Evolutionary conservation across 2,113 vertebrate genomes (phyloP).

Genomic region (Heteronetta atricapilla): DNA sequence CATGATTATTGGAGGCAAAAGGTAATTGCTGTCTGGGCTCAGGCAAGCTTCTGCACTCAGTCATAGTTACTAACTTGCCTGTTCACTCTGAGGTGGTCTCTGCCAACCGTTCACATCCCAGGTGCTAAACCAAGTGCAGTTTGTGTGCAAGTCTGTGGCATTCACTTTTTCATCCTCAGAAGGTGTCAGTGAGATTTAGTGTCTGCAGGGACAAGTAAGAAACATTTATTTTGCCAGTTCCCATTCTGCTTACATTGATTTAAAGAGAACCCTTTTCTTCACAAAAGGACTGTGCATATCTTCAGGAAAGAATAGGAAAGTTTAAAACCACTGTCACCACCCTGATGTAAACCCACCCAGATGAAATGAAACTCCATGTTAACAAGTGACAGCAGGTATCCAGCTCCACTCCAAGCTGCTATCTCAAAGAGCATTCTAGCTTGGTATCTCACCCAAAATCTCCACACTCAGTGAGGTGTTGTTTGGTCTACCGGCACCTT

Average conservation of each 20-base stretch:
- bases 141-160: not conserved
- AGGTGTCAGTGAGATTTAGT: not conserved
- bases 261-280: not conserved
- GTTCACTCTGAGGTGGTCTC: not conserved
- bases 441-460: not conserved
- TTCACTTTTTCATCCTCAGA: accelerated
- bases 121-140: not conserved
- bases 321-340: not conserved
- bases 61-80: not conserved
- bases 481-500: not conserved
- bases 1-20: not conserved
- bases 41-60: not conserved
- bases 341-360: not conserved
- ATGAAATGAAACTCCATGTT: not conserved
- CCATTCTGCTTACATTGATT: not conserved
- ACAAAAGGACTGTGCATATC: not conserved
- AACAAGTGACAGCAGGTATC: not conserved
- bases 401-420: not conserved
- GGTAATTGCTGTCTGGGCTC: not conserved
- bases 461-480: not conserved
- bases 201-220: not conserved
- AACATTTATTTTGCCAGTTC: not conserved
- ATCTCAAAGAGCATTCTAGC: not conserved
- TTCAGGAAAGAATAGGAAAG: not conserved
- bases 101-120: not conserved